Evolutionary conservation across 2,113 vertebrate genomes (phyloP).

Genomic region (Prionailurus bengalensis): DNA sequence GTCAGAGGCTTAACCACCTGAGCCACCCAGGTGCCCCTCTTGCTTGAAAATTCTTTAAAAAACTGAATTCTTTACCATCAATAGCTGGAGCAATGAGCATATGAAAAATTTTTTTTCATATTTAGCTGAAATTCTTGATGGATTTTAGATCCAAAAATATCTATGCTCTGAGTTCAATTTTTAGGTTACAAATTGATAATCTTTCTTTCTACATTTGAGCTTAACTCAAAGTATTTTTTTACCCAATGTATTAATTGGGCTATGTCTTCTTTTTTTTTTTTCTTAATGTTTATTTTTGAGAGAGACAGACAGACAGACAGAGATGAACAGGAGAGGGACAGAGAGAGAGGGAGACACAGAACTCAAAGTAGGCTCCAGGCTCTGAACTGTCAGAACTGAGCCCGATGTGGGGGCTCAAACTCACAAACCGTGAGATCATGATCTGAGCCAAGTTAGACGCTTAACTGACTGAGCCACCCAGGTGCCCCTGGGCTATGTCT

Average conservation of each 20-base stretch:
- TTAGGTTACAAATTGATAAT: neutral
- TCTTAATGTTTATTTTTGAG: no score
- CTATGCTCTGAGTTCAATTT: neutral
- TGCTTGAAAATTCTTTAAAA: neutral
- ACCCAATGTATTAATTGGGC: neutral
- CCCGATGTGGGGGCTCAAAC: no score
- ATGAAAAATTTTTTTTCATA: constrained; percentile 16
- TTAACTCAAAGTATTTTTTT: neutral
- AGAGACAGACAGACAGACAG: no score
- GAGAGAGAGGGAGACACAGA: no score
- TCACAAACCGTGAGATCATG: no score
- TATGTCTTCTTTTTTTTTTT: neutral
- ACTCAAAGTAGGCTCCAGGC: no score
- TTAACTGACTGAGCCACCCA: no score
- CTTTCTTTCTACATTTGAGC: neutral
- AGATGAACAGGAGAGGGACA: no score
- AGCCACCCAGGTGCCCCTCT: neutral
- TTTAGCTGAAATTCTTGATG: neutral
- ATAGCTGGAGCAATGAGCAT: neutral
- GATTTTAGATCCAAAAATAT: neutral
- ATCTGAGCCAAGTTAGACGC: no score
- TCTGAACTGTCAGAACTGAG: no score
- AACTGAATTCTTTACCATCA: neutral
- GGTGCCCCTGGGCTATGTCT: neutral
- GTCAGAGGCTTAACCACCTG: no score